Conservation (phyloP, 1,140 invertebrate genomes). For the Ceratosolen fusciceps region DNA sequence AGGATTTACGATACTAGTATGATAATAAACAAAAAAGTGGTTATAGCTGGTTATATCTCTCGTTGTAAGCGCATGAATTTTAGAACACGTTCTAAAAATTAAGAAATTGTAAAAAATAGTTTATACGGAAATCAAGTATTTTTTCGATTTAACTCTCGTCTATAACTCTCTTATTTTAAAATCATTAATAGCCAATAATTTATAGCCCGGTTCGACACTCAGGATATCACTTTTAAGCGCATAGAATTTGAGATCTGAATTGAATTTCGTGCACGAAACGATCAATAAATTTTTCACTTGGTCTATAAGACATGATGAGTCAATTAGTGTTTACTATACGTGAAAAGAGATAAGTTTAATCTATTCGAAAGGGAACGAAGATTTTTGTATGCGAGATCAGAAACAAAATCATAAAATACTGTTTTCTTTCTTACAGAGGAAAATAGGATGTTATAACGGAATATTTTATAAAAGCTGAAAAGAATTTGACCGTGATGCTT, state of each 20-base stretch:
- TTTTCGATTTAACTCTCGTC: neutral
- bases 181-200: neutral
- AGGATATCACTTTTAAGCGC: neutral
- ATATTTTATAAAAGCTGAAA: conserved; percentile 15
- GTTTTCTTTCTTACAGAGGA: conserved; percentile 21
- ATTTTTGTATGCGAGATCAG: neutral
- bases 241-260: neutral
- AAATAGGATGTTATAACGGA: conserved; percentile 18
- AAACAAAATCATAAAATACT: conserved; percentile 22
- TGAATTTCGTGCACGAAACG: neutral
- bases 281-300: conserved; percentile 18
- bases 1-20: neutral
- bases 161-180: neutral
- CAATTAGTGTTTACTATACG: neutral
- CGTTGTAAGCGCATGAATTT: neutral
- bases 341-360: conserved; percentile 7
- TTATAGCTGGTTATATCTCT: neutral
- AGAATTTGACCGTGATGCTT: conserved; percentile 24
- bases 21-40: conserved; percentile 3
- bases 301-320: neutral
- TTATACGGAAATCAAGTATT: conserved; percentile 15
- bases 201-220: neutral
- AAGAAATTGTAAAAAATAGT: neutral
- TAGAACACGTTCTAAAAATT: neutral
- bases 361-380: conserved; percentile 16